Percentiles rank a stretch among this genome's conserved stretches.
phyloP scores from a whole-genome alignment of 30 jellyfish, hydroid and myxozoan genomes.

The Aurelia coerulea region DNA sequence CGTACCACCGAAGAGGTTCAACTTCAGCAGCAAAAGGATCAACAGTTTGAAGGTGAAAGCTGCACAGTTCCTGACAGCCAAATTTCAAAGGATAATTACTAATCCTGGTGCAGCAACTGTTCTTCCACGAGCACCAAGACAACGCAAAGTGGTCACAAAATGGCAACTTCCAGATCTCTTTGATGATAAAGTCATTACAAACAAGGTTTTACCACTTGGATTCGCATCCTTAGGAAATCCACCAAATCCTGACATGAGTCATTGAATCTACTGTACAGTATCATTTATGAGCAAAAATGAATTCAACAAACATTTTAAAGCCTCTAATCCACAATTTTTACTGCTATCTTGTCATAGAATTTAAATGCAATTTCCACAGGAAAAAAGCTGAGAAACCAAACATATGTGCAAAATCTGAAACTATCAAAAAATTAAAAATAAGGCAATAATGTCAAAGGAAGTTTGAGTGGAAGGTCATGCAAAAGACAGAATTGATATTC shows the following conservation, averaged over 20 bases:
- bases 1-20: no score
- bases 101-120: constrained; percentile 37
- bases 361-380: background rate
- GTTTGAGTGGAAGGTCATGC: no score
- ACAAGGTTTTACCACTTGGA: constrained; percentile 19
- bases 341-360: no score
- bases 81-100: background rate
- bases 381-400: background rate
- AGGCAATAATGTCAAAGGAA: no score
- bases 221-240: constrained; percentile 8
- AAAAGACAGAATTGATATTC: no score
- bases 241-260: background rate
- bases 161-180: constrained; percentile 13
- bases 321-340: no score
- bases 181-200: constrained; percentile 2
- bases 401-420: no score
- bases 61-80: background rate
- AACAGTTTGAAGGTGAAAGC: no score
- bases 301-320: no score
- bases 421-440: no score
- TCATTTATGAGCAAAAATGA: background rate
- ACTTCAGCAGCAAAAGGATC: no score
- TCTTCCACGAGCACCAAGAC: constrained; percentile 17
- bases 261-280: background rate
- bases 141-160: background rate